Conservation (phyloP, 2,888 invertebrate species). For the Tachina fera region DNA sequence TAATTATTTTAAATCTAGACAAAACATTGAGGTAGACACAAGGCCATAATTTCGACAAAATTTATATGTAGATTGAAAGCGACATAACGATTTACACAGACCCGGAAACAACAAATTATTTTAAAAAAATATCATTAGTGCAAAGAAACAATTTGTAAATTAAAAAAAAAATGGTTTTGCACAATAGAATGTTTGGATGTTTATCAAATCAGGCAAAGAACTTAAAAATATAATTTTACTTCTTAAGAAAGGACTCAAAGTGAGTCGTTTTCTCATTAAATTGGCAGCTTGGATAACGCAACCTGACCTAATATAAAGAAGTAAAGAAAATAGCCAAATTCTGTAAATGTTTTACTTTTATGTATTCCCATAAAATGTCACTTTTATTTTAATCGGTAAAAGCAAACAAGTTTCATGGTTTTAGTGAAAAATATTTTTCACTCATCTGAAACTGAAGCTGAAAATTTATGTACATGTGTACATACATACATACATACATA, state of each 20-base stretch:
- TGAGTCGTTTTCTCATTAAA: too few species aligned
- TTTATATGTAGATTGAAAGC: constrained; percentile 48
- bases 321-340: too few species aligned
- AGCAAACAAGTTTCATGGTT: not conserved
- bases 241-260: too few species aligned
- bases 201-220: too few species aligned
- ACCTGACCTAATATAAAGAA: too few species aligned
- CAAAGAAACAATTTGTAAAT: not conserved
- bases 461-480: not conserved
- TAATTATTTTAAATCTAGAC: constrained; percentile 56
- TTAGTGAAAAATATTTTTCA: not conserved
- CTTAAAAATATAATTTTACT: too few species aligned
- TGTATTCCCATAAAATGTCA: too few species aligned
- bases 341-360: too few species aligned
- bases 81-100: constrained; percentile 45
- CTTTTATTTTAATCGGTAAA: too few species aligned
- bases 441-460: not conserved
- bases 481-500: not conserved
- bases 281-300: too few species aligned
- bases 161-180: too few species aligned
- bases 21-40: constrained; percentile 54
- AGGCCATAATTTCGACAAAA: constrained; percentile 53
- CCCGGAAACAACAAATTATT: constrained; percentile 37
- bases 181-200: not conserved
- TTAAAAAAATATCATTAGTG: not conserved